Percentiles rank a stretch among this genome's conserved stretches.
Conservation (phyloP, 2,113 vertebrate species). For the Pangasianodon hypophthalmus region DNA sequence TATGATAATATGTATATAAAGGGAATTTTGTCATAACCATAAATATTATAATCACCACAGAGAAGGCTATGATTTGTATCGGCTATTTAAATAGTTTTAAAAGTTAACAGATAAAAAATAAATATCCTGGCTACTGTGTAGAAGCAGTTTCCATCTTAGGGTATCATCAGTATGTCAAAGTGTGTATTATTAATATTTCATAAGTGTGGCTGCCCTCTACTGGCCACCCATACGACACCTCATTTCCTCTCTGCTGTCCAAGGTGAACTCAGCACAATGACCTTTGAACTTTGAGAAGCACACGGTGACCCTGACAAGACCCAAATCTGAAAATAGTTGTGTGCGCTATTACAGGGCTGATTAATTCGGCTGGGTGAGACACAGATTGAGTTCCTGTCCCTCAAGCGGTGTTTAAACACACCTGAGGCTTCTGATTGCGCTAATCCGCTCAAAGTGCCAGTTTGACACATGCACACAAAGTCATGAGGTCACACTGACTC, state of each 20-base stretch:
- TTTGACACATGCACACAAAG: conserved; percentile 1
- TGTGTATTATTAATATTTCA: not conserved
- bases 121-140: not conserved
- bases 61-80: not conserved
- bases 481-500: not conserved
- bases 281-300: conserved; percentile 29
- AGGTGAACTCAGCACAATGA: conserved; percentile 15
- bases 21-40: not conserved
- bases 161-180: not conserved
- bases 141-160: not conserved
- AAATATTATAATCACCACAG: not conserved
- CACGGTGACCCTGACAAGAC: conserved; percentile 12
- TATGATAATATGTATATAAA: not conserved
- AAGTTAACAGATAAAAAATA: not conserved
- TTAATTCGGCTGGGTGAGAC: conserved; percentile 33
- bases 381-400: conserved; percentile 52
- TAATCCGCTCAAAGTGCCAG: conserved; percentile 26
- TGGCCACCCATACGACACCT: conserved; percentile 20
- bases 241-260: conserved; percentile 48
- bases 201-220: conserved; percentile 12
- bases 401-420: conserved; percentile 41
- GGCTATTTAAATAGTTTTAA: not conserved
- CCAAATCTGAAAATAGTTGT: conserved; percentile 50
- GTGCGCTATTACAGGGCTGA: not conserved
- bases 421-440: conserved; percentile 20